Conservation (phyloP, 2,113 vertebrate genomes). For the Lepus americanus region DNA sequence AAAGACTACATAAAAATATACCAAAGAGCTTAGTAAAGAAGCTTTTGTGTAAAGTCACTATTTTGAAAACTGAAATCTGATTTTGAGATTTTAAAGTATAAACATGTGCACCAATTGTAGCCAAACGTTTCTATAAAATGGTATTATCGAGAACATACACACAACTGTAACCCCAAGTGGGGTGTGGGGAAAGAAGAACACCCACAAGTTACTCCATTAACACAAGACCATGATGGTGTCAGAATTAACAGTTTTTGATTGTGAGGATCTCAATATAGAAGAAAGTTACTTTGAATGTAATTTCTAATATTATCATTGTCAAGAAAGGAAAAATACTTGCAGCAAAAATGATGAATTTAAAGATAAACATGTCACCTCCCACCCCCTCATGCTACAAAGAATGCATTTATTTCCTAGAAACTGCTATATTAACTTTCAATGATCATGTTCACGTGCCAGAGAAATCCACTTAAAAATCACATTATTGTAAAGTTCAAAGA, state of each 20-base stretch:
- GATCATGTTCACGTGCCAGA: conserved; percentile 71
- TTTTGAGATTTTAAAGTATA: conserved; percentile 68
- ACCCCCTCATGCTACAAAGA: conserved; percentile 75
- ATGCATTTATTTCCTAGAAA: conserved; percentile 74
- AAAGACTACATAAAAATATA: conserved; percentile 78
- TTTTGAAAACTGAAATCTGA: conserved; percentile 69
- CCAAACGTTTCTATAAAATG: conserved; percentile 49
- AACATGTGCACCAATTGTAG: conserved; percentile 41
- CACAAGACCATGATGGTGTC: conserved; percentile 36
- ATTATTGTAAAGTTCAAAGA: conserved; percentile 76
- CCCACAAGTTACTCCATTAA: background rate
- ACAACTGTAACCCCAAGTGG: conserved; percentile 50
- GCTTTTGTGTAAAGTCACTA: conserved; percentile 65
- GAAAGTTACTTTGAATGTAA: conserved; percentile 55
- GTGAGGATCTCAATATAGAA: conserved; percentile 50
- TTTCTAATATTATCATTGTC: conserved; percentile 68
- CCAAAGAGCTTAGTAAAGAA: conserved; percentile 62
- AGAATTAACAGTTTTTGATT: conserved; percentile 53
- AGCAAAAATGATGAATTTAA: conserved; percentile 68
- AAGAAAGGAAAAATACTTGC: conserved; percentile 68
- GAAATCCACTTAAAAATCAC: conserved; percentile 79
- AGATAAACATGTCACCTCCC: conserved; percentile 65
- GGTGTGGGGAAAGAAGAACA: background rate
- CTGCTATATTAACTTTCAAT: conserved; percentile 64
- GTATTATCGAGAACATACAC: conserved; percentile 57